Conservation (phyloP, 2,113 vertebrate genomes). For the Rhynchomys soricoides region DNA sequence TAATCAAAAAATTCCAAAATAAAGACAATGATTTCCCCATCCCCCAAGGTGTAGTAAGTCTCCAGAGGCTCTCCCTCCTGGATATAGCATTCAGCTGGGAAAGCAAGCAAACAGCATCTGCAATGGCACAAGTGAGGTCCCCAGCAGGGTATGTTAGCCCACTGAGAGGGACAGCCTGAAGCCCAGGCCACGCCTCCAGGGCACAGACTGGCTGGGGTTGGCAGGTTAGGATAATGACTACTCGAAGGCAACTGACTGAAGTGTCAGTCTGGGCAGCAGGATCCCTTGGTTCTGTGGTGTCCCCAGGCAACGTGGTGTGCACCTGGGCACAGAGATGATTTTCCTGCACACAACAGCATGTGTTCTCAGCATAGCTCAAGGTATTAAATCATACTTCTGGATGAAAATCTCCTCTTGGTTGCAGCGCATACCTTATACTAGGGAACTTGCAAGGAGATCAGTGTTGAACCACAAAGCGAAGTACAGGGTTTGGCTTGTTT, state of each 20-base stretch:
- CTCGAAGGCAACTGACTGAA: conserved; percentile 63
- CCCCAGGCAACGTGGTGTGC: conserved; percentile 39
- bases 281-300: conserved; percentile 40
- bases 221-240: conserved; percentile 44
- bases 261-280: conserved; percentile 67
- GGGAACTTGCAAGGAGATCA: conserved; percentile 88
- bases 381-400: conserved; percentile 80
- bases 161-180: background rate
- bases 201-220: conserved; percentile 6
- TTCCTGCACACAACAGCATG: conserved; percentile 56
- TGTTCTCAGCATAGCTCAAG: conserved; percentile 68
- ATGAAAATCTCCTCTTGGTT: conserved; percentile 80
- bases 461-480: conserved; percentile 87
- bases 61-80: conserved; percentile 50
- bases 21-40: conserved; percentile 75
- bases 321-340: conserved; percentile 70
- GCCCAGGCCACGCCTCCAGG: background rate
- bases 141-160: background rate
- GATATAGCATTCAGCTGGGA: conserved; percentile 43
- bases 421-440: conserved; percentile 82
- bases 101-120: conserved; percentile 55
- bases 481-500: conserved; percentile 78
- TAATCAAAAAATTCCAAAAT: conserved; percentile 78
- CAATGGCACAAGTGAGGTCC: background rate
- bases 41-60: conserved; percentile 48